Base-by-base conservation (phyloP, 1,140 invertebrate species). In the Rhopalosiphum maidis region DNA sequence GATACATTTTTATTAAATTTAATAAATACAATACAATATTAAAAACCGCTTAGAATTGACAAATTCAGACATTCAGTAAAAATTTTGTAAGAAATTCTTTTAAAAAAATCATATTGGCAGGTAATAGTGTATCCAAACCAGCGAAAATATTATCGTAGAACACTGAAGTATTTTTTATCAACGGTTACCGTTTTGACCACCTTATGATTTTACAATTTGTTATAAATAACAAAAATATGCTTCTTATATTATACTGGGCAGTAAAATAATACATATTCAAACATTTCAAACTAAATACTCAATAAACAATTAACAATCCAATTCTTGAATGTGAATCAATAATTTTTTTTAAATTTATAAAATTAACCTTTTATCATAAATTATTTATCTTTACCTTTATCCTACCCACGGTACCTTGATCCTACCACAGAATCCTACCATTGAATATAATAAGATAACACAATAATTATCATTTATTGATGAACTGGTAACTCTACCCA, bases 71-170 rank as follows among this genome's bases (percentile, higher is more conserved):
- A 54, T 46, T 86, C 48, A 55, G 88, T 89, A 89, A 89, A 55
- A 55, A 55, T 37, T 37, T 89, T 55, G 51, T 41, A 55, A 55
- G 35, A 41, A 35, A 55, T 89, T 30, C 35, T 41, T 89, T 89
- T 54, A 23, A 89, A 55, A 46, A 37, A 89, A 89, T 55, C 88
- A 89, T 89, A 89, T 89, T 89, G 88, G 7, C 88, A 51, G 18
- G 6, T 41, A n/a, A 8, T 55, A 89, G 87, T 89, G 87, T 89
- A 35, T 54, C 87, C 48, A 89, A 37, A 51, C 51, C 87, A 23
- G n/a, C 51, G 18, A 51, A 54, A 89, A 89, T 54, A 89, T 54
- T 37, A 89, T 37, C 48, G 48, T 37, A 54, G 37, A 37, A 37
- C 8, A 83, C 37, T 82, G 15, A 21, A 7, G 21, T 9, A 2